These are phyloP conservation scores for Sinohyriopsis cumingii DNA, from an alignment of 2,888 invertebrate genomes.

Conservation along the genomic window DNA sequence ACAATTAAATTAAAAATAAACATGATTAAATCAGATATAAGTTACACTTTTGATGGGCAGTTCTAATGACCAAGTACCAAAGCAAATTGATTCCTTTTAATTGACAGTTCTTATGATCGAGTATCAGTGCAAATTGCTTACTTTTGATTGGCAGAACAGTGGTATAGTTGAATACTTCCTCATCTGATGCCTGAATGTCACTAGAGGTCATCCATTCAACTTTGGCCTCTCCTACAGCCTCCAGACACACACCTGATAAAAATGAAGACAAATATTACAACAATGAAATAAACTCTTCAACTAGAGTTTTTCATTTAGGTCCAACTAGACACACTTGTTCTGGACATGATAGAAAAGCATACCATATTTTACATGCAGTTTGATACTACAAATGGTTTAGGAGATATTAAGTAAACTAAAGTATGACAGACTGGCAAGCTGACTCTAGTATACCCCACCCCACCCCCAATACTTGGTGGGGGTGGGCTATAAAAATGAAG, in stretches of 20 bases:
- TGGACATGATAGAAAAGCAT: not conserved
- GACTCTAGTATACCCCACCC: too few species aligned
- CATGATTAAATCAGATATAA: too few species aligned
- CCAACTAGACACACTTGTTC: not conserved
- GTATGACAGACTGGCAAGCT: too few species aligned
- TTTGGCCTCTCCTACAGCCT: slow-evolving; percentile 64
- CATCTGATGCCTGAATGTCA: slow-evolving; percentile 66
- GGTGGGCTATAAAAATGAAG: too few species aligned
- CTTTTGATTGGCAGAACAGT: slow-evolving; percentile 65
- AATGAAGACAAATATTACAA: not conserved
- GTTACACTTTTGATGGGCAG: too few species aligned
- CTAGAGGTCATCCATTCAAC: slow-evolving; percentile 69
- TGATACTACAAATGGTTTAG: not conserved
- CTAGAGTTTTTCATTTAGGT: not conserved
- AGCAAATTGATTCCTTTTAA: too few species aligned
- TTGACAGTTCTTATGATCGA: too few species aligned
- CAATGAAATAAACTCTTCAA: not conserved
- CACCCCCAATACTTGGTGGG: too few species aligned
- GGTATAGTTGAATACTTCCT: slow-evolving; percentile 66
- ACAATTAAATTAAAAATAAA: too few species aligned
- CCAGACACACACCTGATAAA: slow-evolving; percentile 61
- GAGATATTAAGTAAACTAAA: too few species aligned
- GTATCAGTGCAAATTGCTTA: slow-evolving; percentile 9
- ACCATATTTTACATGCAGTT: not conserved
- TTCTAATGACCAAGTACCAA: too few species aligned